Base-by-base conservation (phyloP, 2,113 vertebrate genomes). In the Chamaea fasciata region DNA sequence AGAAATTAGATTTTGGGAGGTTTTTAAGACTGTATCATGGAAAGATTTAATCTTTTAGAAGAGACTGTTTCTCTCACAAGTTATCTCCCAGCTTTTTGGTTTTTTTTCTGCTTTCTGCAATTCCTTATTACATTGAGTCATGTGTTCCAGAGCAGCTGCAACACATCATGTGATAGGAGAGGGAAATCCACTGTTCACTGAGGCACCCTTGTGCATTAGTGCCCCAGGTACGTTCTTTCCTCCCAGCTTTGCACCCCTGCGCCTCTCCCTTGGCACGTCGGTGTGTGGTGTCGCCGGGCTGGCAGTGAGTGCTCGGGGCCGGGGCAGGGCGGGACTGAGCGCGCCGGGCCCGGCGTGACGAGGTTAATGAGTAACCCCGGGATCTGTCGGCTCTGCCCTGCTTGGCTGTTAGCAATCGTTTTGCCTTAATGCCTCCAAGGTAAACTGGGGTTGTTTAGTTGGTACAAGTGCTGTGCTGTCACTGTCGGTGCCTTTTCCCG, bases 131-230 rank as follows among this genome's bases (percentile, higher is more conserved):
- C 21, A 7, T 41, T 46, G 80, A 93, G 62, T 95, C 78, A 63
- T 78, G 71, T 94, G 81, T 87, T 94, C 77, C 69, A 50, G 64
- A 92, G 76, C 93, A 95, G 85, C 93, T 95, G 92, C 70, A 95
- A 5, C 56, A 28, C 30, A 77, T 95, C 68, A 89, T 47, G 69
- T 85, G 84, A 79, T 56, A 87, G 86, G 52, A 68, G 74, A 47
- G 73, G 44, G 74, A 27, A 83, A 41, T n/a, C 4, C n/a, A 0
- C 9, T 37, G 63, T 35, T 55, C 55, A 11, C 1, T 24, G 64
- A 84, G 71, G 9, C 52, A 26, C 20, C 18, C 19, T 31, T 28
- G 39, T 47, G 49, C 0, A 0, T 42, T 42, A 37, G 47, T 56
- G 42, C 12, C 30, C n/a, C 74, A 93, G 65, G 87, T 89, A 55